Evolutionary conservation across 2,888 invertebrate genomes (phyloP).

Genomic region (Orthosia cruda): DNA sequence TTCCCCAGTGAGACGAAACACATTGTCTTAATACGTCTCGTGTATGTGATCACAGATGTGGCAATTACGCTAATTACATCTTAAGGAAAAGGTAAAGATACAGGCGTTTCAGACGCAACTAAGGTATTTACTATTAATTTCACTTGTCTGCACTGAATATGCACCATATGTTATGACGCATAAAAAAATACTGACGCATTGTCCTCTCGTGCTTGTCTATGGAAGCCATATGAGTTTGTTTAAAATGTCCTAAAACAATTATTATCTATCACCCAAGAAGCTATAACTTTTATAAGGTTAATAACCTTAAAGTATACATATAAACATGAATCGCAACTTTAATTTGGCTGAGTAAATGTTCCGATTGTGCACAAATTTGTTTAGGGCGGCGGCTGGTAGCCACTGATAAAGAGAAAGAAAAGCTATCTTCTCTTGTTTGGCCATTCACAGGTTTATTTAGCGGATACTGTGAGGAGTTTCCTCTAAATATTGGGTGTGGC

Average conservation of each 20-base stretch:
- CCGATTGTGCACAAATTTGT: slow-evolving; percentile 81
- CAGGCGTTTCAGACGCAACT: slow-evolving; percentile 8
- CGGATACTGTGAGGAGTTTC: slow-evolving; percentile 1
- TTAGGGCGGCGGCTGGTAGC: slow-evolving; percentile 79
- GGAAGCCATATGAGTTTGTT: not conserved
- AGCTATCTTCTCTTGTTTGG: slow-evolving; percentile 73
- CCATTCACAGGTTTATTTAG: slow-evolving; percentile 66
- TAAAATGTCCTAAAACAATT: not conserved
- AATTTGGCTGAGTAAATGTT: slow-evolving; percentile 74
- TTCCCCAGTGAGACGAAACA: slow-evolving; percentile 25
- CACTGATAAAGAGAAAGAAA: slow-evolving; percentile 80
- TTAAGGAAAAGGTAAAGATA: slow-evolving; percentile 16
- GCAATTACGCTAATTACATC: slow-evolving; percentile 44
- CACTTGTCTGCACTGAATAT: not conserved
- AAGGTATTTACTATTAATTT: slow-evolving; percentile 4
- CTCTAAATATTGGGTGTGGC: slow-evolving; percentile 31
- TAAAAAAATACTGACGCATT: not conserved
- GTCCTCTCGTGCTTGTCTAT: not conserved
- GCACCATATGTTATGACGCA: not conserved
- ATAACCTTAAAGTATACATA: slow-evolving; percentile 2
- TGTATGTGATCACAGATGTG: slow-evolving; percentile 32
- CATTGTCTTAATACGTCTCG: slow-evolving; percentile 34
- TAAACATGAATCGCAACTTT: slow-evolving; percentile 61
- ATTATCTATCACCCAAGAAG: slow-evolving; percentile 4
- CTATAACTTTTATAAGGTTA: slow-evolving; percentile 5